Conservation (phyloP, 2,113 vertebrate genomes). For the Dicerorhinus sumatrensis region DNA sequence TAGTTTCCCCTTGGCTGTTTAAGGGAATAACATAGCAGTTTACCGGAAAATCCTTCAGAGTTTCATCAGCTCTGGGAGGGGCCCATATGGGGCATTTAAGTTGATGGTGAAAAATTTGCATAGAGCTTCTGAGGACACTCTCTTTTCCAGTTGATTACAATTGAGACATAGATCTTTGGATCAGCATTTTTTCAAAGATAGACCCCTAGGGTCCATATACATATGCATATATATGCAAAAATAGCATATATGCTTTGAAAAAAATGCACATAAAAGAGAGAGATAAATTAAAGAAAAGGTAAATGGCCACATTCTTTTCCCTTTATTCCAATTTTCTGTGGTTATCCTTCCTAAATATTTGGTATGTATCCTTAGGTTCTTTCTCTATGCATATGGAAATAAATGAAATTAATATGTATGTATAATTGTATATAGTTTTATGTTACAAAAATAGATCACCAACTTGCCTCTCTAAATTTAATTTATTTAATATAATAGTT, state of each 20-base stretch:
- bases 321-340: background rate
- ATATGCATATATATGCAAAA: background rate
- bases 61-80: too few relatives aligned
- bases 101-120: too few relatives aligned
- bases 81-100: too few relatives aligned
- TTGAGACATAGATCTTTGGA: too few relatives aligned
- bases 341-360: background rate
- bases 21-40: too few relatives aligned
- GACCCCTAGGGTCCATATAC: too few relatives aligned
- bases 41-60: too few relatives aligned
- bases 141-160: too few relatives aligned
- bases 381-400: background rate
- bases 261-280: background rate
- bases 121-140: too few relatives aligned
- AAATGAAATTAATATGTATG: background rate
- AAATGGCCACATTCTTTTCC: background rate
- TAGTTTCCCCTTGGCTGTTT: too few relatives aligned
- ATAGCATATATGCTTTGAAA: slow-evolving; percentile 21
- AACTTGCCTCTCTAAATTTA: background rate
- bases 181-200: too few relatives aligned
- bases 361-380: background rate
- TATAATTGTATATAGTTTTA: background rate
- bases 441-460: background rate
- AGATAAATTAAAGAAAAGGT: background rate
- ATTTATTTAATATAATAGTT: background rate